Base-by-base conservation (phyloP, 1,140 invertebrate species). In the Drosophila parvula region DNA sequence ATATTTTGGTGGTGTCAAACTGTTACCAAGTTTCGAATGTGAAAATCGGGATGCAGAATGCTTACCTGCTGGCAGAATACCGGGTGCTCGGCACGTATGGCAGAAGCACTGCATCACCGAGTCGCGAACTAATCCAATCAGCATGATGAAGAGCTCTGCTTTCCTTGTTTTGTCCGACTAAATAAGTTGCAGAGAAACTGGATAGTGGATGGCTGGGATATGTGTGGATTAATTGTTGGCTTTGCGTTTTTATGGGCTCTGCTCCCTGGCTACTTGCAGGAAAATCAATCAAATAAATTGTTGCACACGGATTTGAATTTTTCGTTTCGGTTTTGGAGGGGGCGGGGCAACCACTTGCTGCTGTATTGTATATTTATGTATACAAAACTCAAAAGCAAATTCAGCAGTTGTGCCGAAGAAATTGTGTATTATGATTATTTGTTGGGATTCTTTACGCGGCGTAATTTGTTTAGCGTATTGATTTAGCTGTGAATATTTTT, bases 21-120 rank as follows among this genome's bases (percentile, higher is more conserved):
- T 47, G 45, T 45, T 63, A 74, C 45, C 50, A 62, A 30, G 44
- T 28, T 44, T 30, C 18, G 16, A 27, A 43, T 36, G n/a, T 11
- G 4, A 36, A 34, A n/a, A n/a, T 43, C 16, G n/a, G 34, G 10
- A 38, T 47, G 51, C 34, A 9, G 18, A 41, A 10, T 30, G 43
- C 94, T 94, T 94, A 96, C 95, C 95, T 93, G 95, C 94, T 85
- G 95, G 93, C 79, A 95, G 93, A 76, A 96, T 93, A 70, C 83
- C 84, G 45, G 96, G 96, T 90, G 95, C 96, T 91, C 96, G 95
- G 94, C 96, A 97, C 92, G 96, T 96, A 92, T 96, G 96, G 94
- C 96, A 97, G 93, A 97, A 97, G 94, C 96, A 97, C 94, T 96
- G 96, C 94, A 97, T 94, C 91, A 97, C 95, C 82, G 96, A 97